Evolutionary conservation across 2,797 vertebrate genomes (phyloP), one percentile per base, ranked within the genome.

Genomic region (Chelon labrosus): DNA sequence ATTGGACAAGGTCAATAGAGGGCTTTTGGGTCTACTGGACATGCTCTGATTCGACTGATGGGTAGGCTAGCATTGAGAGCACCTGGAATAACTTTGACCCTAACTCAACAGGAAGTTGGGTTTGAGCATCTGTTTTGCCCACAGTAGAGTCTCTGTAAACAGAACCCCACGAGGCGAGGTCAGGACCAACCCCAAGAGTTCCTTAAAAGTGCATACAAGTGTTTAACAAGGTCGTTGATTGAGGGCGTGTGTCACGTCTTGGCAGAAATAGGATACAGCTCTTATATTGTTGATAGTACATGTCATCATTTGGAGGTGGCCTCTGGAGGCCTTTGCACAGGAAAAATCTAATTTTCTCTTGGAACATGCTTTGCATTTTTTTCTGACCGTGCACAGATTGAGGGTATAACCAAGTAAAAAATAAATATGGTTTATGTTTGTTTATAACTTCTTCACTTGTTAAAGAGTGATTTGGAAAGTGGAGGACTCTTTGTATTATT

Each of bases 151-250:
- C 75, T 86, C 60, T 87, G 54, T 79, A 84, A 83, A 93, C 69
- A 90, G 17, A 77, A 64, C 56, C 64, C 78, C 13, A 35, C 2
- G 42, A 73, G 52, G 47, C 5, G 41, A 86, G 82, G 82, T 86
- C 75, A 77, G 78, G 52, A 76, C 65, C 61, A 73, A 86, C 46
- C 52, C 38, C 57, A 38, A 69, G 61, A 78, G 73, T 49, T 77
- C 66, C 64, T 73, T 65, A 82, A 81, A 86, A 58, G 58, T 73
- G 65, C n/a, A 46, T 54, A 54, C 66, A 75, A 75, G 75, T 86
- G 76, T 86, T 85, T 82, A 87, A 89, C 80, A 78, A 88, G 82
- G 61, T 76, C 2, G 0, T 70, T 72, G 84, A 86, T 77, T 78
- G 72, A 84, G 74, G 64, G 63, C 12, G 56, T 73, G 73, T 79